Percentiles rank a stretch among this genome's conserved stretches.
Evolutionary conservation across 2,888 invertebrate species (phyloP).

Genomic region (Gordius sp.): DNA sequence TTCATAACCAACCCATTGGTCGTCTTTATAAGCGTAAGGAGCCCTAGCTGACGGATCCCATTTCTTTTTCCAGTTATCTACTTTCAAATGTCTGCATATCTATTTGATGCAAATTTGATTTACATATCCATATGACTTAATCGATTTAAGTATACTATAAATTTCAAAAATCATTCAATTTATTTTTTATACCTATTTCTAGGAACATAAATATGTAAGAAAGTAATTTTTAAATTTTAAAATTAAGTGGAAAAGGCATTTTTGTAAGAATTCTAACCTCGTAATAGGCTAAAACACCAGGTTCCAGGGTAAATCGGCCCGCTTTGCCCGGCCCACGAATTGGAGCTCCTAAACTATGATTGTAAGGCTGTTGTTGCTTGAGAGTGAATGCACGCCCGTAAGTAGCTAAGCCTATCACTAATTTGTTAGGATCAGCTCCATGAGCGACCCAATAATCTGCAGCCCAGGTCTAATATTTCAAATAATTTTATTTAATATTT

Average conservation of each 20-base stretch:
- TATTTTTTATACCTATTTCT: too few species aligned
- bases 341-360: neutral
- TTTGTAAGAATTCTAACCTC: neutral
- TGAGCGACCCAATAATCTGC: neutral
- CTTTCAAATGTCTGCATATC: neutral
- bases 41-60: constrained; percentile 88
- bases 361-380: neutral
- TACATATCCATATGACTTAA: neutral
- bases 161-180: neutral
- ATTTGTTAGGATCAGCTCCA: neutral
- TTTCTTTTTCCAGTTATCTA: neutral
- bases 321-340: neutral
- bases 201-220: too few species aligned
- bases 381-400: neutral
- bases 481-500: too few species aligned
- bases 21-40: constrained; percentile 63
- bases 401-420: neutral
- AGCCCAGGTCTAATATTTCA: constrained; percentile 1
- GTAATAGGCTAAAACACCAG: constrained; percentile 12
- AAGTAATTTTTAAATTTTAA: too few species aligned
- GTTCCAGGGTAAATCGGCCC: neutral
- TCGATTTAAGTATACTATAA: neutral
- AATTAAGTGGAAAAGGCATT: too few species aligned
- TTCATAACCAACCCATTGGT: constrained; percentile 81
- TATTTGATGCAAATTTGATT: neutral